These are phyloP conservation scores for Apodemia zela DNA, from an alignment of 2,888 invertebrate species.

Conservation along the genomic window DNA sequence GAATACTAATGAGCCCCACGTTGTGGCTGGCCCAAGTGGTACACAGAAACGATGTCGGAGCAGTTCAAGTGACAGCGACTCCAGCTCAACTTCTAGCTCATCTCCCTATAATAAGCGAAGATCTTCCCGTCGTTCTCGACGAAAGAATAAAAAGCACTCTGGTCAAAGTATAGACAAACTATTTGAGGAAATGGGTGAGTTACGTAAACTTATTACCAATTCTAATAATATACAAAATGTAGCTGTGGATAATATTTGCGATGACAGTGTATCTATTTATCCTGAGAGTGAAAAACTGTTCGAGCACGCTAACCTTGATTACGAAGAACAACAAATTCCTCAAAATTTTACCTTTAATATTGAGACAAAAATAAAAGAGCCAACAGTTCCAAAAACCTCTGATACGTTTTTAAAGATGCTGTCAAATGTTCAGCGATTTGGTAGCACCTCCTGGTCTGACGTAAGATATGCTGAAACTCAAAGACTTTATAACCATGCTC, in stretches of 20 bases:
- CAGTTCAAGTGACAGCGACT: neutral
- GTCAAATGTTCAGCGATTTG: slow-evolving; percentile 20
- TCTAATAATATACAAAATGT: neutral
- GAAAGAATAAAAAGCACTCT: neutral
- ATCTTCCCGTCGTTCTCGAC: neutral
- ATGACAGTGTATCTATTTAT: neutral
- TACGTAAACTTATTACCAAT: neutral
- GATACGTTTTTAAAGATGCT: slow-evolving; percentile 23
- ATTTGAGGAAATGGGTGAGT: neutral
- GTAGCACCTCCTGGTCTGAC: slow-evolving; percentile 21
- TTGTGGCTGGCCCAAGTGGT: neutral
- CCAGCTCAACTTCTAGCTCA: neutral
- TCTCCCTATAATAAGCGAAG: neutral
- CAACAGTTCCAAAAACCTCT: slow-evolving; percentile 14
- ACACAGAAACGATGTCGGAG: neutral
- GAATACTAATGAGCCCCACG: neutral
- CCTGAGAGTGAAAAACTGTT: neutral
- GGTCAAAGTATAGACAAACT: neutral
- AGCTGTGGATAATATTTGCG: neutral
- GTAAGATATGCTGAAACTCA: slow-evolving; percentile 26
- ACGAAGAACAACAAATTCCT: neutral
- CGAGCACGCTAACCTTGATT: neutral
- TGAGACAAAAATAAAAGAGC: slow-evolving; percentile 24
- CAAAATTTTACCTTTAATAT: slow-evolving; percentile 24
- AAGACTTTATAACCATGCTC: slow-evolving; percentile 24